Evolutionary conservation across 1,140 invertebrate species (phyloP).

Genomic region (Drosophila quadrilineata): DNA sequence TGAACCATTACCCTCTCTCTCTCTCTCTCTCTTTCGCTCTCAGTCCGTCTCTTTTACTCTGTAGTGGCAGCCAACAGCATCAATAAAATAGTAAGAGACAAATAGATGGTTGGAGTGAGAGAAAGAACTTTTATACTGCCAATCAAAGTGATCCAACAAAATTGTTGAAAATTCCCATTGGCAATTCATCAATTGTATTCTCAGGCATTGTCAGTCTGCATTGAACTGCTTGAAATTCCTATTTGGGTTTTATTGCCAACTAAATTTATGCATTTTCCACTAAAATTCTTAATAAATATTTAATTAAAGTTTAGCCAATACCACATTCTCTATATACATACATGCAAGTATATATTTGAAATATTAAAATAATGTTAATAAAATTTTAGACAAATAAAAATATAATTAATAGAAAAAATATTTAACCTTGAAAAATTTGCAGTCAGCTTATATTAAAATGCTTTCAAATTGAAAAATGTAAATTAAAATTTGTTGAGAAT

Average conservation of each 20-base stretch:
- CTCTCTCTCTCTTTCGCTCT: background rate
- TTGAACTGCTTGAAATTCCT: background rate
- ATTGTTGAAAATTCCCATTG: conserved; percentile 10
- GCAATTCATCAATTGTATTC: conserved; percentile 22
- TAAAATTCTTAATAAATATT: conserved; percentile 7
- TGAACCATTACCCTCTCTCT: too few relatives aligned
- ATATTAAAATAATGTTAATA: too few relatives aligned
- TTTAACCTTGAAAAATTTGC: too few relatives aligned
- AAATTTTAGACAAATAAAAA: too few relatives aligned
- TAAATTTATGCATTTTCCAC: background rate
- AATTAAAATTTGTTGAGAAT: too few relatives aligned
- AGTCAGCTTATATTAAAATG: too few relatives aligned
- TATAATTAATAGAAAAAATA: too few relatives aligned
- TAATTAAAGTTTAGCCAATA: background rate
- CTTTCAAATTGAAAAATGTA: too few relatives aligned
- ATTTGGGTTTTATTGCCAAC: background rate
- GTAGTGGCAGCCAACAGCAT: conserved; percentile 46
- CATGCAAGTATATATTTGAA: too few relatives aligned
- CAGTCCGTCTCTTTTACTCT: conserved; percentile 1
- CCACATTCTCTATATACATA: too few relatives aligned
- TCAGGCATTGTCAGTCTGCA: conserved; percentile 3
- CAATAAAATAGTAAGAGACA: too few relatives aligned
- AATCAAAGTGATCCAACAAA: conserved; percentile 46
- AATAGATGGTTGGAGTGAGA: too few relatives aligned
- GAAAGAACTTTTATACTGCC: conserved; percentile 17